Evolutionary conservation across 2,113 vertebrate genomes (phyloP).

Genomic region (Lates calcarifer): DNA sequence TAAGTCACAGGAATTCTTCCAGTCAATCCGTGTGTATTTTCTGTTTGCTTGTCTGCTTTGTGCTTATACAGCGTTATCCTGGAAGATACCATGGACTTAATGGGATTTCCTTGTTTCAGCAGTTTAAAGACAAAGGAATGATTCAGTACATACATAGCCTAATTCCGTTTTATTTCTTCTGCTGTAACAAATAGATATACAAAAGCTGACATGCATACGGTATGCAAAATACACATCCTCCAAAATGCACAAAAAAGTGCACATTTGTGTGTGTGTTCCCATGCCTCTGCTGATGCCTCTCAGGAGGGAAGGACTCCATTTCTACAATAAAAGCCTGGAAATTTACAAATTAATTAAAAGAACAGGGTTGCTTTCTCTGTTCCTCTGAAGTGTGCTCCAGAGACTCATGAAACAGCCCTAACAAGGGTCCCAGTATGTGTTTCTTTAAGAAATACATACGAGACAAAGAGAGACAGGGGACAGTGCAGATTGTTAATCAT

Average conservation of each 20-base stretch:
- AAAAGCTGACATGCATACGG: slow-evolving; percentile 40
- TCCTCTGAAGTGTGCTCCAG: slow-evolving; percentile 67
- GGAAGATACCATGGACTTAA: slow-evolving; percentile 52
- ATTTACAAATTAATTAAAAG: slow-evolving; percentile 73
- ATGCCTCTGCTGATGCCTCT: slow-evolving; percentile 30
- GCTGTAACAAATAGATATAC: slow-evolving; percentile 53
- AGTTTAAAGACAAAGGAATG: slow-evolving; percentile 62
- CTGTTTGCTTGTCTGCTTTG: slow-evolving; percentile 53
- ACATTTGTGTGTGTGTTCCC: slow-evolving; percentile 37
- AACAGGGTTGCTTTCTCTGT: slow-evolving; percentile 41
- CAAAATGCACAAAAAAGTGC: slow-evolving; percentile 31
- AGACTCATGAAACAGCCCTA: slow-evolving; percentile 52
- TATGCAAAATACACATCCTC: slow-evolving; percentile 42
- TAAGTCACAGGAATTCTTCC: slow-evolving; percentile 29
- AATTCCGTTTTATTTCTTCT: slow-evolving; percentile 59
- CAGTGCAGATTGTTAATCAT: slow-evolving; percentile 37
- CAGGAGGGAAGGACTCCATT: slow-evolving; percentile 46
- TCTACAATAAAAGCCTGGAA: slow-evolving; percentile 55
- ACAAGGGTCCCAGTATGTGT: slow-evolving; percentile 54
- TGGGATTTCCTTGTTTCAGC: slow-evolving; percentile 71
- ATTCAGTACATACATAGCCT: slow-evolving; percentile 48
- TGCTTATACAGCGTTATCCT: slow-evolving; percentile 44
- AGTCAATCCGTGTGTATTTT: slow-evolving; percentile 33
- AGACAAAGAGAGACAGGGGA: slow-evolving; percentile 47
- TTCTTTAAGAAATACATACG: slow-evolving; percentile 56